Base-by-base conservation (phyloP, 2,888 invertebrate genomes). In the Leptothorax acervorum region DNA sequence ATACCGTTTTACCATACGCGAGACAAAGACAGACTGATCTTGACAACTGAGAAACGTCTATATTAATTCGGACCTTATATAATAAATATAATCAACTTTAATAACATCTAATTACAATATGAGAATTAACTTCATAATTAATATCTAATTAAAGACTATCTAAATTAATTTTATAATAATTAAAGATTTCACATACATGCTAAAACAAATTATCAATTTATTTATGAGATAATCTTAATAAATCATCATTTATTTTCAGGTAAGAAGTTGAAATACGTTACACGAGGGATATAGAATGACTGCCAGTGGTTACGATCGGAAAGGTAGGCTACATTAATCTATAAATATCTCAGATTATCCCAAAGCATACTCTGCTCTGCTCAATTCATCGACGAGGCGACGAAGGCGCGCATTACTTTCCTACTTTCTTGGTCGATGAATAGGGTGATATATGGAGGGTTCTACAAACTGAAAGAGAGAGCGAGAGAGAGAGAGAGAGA, bases 261-360 rank as follows among this genome's bases (percentile, higher is more conserved):
- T 90, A 90, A 90, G 90, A 85, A 63, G 31, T 75, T 31, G 28
- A 55, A 12, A 23, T 18, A n/a, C 18, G 18, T 28, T 31, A 45
- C 42, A 66, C 57, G 66, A 63, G 39, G 28, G 66, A 63, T 45
- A 75, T 71, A 45, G 51, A 57, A 66, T 62, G 84, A 82, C 71
- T 62, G n/a, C 28, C 28, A 12, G 39, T 68, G 60, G 35, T 78
- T 63, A 18, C 28, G 62, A 31, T 55, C 74, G 45, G 35, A 65
- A 89, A 90, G 88, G 90, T 90, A 90, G 87, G 86, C 85, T 39
- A 68, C 79, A 85, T 86, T 84, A 85, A 87, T 87, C 84, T 75
- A 85, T 89, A 87, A 89, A 90, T 82, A 88, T 86, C 78, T 62
- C n/a, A 65, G 85, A 87, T 88, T 81, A 87, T 86, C 71, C 76